These are phyloP conservation scores for Momotus momota DNA, from an alignment of 2,797 vertebrate species.

Conservation along the genomic window DNA sequence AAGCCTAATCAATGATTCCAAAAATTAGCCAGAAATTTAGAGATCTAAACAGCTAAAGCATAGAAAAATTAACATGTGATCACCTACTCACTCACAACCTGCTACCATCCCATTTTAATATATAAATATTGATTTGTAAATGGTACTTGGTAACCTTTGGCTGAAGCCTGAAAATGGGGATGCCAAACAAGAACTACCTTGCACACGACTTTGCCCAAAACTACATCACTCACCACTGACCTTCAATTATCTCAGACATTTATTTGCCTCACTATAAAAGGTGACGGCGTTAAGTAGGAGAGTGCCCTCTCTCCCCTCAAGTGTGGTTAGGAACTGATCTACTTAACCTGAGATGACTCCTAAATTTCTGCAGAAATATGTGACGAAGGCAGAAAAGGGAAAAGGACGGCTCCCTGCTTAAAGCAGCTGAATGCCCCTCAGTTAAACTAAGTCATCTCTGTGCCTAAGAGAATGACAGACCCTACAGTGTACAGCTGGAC, in stretches of 20 bases:
- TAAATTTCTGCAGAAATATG: neutral
- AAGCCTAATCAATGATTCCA: neutral
- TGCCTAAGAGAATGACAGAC: neutral
- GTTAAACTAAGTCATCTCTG: neutral
- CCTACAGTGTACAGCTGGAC: neutral
- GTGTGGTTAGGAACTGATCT: rapidly evolving
- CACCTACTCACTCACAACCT: neutral
- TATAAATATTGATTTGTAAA: neutral
- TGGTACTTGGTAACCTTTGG: neutral
- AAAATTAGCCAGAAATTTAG: neutral
- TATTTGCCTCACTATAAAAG: neutral
- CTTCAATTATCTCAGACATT: neutral
- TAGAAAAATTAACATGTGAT: neutral
- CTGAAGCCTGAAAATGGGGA: neutral
- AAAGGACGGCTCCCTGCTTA: neutral
- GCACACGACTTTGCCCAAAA: neutral
- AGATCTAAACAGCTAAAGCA: neutral
- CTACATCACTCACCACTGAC: neutral
- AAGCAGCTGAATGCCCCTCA: neutral
- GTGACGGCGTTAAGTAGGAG: neutral
- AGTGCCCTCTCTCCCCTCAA: neutral
- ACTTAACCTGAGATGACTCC: neutral
- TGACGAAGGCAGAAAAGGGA: neutral
- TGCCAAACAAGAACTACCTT: neutral
- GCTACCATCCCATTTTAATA: neutral